Evolutionary conservation across 2,113 vertebrate species (phyloP).

Genomic region (Myxocyprinus asiaticus): DNA sequence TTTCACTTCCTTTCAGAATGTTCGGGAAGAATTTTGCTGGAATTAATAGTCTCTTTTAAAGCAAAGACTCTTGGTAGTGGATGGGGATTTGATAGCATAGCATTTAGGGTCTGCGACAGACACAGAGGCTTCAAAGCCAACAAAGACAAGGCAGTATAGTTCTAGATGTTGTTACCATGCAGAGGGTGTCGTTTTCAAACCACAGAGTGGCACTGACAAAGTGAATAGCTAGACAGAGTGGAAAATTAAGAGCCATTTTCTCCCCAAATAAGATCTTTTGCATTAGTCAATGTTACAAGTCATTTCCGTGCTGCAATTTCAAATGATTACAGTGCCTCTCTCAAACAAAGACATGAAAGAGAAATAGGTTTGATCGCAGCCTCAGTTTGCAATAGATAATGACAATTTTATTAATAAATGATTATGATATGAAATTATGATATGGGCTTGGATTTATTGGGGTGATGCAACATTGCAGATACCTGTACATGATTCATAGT

Average conservation of each 20-base stretch:
- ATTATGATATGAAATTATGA: background rate
- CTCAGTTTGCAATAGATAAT: slow-evolving; percentile 35
- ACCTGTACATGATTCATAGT: slow-evolving; percentile 9
- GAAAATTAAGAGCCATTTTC: slow-evolving; percentile 46
- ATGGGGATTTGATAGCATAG: slow-evolving; percentile 8
- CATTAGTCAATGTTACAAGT: background rate
- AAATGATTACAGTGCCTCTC: slow-evolving; percentile 34
- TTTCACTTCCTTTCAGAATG: slow-evolving; percentile 51
- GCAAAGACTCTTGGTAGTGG: background rate
- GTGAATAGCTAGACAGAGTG: slow-evolving; percentile 24
- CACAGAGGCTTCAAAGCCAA: slow-evolving; percentile 19
- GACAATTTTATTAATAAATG: slow-evolving; percentile 36
- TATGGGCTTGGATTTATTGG: slow-evolving; percentile 3
- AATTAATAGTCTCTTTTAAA: slow-evolving; percentile 38
- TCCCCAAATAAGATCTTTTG: slow-evolving; percentile 27
- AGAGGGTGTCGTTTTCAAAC: slow-evolving; percentile 25
- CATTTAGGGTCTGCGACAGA: background rate
- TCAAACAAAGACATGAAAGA: slow-evolving; percentile 18
- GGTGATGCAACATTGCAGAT: slow-evolving; percentile 33
- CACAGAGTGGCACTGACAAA: slow-evolving; percentile 12
- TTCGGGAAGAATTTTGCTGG: background rate
- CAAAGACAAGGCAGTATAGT: background rate
- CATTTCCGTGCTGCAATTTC: slow-evolving; percentile 40
- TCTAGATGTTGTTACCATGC: slow-evolving; percentile 24
- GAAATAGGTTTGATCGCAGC: slow-evolving; percentile 33